A percentile compares a stretch with the other conserved stretches of the same genome.
Evolutionary conservation across 1,140 invertebrate species (phyloP).

Genomic region (Phocides pigmalion): DNA sequence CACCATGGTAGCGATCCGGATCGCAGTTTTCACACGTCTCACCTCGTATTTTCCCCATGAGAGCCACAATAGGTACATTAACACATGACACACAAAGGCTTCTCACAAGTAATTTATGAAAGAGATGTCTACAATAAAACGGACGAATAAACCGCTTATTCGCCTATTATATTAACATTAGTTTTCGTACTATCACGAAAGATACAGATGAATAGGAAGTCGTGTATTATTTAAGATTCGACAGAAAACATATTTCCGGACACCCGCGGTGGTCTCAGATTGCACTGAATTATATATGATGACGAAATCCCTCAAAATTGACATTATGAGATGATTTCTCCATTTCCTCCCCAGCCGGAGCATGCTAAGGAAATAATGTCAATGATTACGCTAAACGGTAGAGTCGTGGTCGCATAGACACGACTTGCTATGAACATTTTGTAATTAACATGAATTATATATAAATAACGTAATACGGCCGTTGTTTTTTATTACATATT

Average conservation of each 20-base stretch:
- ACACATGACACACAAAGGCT: conserved; percentile 38
- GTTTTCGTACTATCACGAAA: conserved; percentile 37
- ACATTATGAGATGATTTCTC: conserved; percentile 29
- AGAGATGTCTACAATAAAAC: conserved; percentile 43
- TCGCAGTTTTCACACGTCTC: conserved; percentile 45
- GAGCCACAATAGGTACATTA: conserved; percentile 40
- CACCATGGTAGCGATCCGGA: conserved; percentile 39
- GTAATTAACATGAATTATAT: too few relatives aligned
- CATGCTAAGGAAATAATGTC: conserved; percentile 4
- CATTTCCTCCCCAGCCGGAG: conserved; percentile 1
- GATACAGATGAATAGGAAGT: conserved; percentile 3
- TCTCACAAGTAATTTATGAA: conserved; percentile 62
- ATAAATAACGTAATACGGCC: too few relatives aligned
- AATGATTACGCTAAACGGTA: too few relatives aligned
- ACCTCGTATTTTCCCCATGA: conserved; percentile 32
- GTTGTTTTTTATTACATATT: too few relatives aligned
- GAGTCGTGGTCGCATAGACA: too few relatives aligned
- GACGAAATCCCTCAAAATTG: conserved; percentile 18
- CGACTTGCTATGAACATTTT: too few relatives aligned
- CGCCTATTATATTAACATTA: conserved; percentile 65
- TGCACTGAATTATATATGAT: conserved; percentile 17
- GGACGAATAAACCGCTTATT: conserved; percentile 42
- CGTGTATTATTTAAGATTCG: conserved; percentile 17
- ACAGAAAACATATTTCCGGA: conserved; percentile 43
- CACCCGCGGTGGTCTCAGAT: conserved; percentile 38